phyloP scores from a whole-genome alignment of 2,888 invertebrate species.

The Diaperis boleti region DNA sequence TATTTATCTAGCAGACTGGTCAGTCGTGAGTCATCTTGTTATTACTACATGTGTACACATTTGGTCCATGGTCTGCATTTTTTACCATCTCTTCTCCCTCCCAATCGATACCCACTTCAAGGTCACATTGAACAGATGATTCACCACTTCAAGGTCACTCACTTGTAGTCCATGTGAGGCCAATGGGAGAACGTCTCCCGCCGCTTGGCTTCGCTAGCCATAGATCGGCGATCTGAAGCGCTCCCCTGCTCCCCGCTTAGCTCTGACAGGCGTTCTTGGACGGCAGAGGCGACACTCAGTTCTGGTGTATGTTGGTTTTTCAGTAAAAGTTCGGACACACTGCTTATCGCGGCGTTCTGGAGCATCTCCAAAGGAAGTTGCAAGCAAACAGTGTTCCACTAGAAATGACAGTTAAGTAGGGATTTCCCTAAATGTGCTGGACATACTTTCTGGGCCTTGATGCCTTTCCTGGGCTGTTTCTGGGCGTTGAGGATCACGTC shows the following conservation, averaged over 20 bases:
- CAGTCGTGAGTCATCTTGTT: too few species aligned
- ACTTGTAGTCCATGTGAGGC: constrained; percentile 98
- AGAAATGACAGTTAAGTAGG: constrained; percentile 60
- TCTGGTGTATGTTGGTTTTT: constrained; percentile 88
- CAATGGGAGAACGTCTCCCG: constrained; percentile 92
- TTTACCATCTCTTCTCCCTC: not conserved
- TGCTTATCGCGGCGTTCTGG: constrained; percentile 82
- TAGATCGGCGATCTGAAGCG: constrained; percentile 72
- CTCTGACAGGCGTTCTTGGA: constrained; percentile 87
- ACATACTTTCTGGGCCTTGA: constrained; percentile 88
- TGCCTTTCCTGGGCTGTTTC: constrained; percentile 82
- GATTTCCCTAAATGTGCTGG: not conserved
- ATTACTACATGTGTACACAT: too few species aligned
- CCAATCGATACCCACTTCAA: not conserved
- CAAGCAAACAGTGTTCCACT: constrained; percentile 94
- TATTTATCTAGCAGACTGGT: too few species aligned
- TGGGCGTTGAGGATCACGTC: constrained; percentile 80
- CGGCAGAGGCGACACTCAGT: constrained; percentile 88
- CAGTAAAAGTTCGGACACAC: constrained; percentile 85
- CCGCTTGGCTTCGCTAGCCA: constrained; percentile 94
- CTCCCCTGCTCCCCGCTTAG: constrained; percentile 70
- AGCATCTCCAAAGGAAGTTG: constrained; percentile 83
- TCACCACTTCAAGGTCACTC: constrained; percentile 57
- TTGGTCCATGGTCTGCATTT: too few species aligned
- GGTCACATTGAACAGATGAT: not conserved